A percentile compares a stretch with the other conserved stretches of the same genome.
phyloP scores from a whole-genome alignment of 2,888 invertebrate species.

The Caradrina clavipalpis region DNA sequence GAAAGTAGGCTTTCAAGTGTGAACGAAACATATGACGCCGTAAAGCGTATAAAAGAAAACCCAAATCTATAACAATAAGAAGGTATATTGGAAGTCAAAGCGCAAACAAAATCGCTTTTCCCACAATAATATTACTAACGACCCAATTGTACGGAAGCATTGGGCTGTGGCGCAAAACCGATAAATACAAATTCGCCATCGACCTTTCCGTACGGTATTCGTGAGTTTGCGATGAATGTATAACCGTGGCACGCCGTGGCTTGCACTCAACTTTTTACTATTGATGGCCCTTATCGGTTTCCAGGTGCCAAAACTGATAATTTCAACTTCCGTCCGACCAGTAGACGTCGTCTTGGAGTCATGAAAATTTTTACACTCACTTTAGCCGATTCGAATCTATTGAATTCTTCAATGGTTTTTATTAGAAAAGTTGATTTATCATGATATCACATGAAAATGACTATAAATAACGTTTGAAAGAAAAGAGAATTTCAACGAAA shows the following conservation, averaged over 20 bases:
- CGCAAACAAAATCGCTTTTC: conserved; percentile 89
- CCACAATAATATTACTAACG: conserved; percentile 90
- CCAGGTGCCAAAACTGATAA: conserved; percentile 77
- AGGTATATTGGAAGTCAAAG: conserved; percentile 88
- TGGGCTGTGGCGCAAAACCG: conserved; percentile 86
- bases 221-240: conserved; percentile 80
- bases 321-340: conserved; percentile 61
- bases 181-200: conserved; percentile 88
- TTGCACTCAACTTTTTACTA: conserved; percentile 75
- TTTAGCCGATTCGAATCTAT: conserved; percentile 67
- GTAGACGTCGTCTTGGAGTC: conserved; percentile 73
- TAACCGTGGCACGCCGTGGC: conserved; percentile 79
- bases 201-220: conserved; percentile 80
- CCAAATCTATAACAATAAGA: conserved; percentile 88
- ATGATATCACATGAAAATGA: neutral
- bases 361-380: conserved; percentile 76
- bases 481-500: conserved; percentile 20
- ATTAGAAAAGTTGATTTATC: conserved; percentile 69
- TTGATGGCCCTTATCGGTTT: conserved; percentile 71
- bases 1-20: conserved; percentile 80
- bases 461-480: conserved; percentile 29
- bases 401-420: conserved; percentile 70
- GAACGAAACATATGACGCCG: conserved; percentile 81
- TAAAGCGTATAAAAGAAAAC: conserved; percentile 83
- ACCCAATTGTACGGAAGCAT: conserved; percentile 89